A percentile compares a stretch with the other conserved stretches of the same genome.
Evolutionary conservation across 2,888 invertebrate species (phyloP).

Genomic region (Eretmocerus hayati): DNA sequence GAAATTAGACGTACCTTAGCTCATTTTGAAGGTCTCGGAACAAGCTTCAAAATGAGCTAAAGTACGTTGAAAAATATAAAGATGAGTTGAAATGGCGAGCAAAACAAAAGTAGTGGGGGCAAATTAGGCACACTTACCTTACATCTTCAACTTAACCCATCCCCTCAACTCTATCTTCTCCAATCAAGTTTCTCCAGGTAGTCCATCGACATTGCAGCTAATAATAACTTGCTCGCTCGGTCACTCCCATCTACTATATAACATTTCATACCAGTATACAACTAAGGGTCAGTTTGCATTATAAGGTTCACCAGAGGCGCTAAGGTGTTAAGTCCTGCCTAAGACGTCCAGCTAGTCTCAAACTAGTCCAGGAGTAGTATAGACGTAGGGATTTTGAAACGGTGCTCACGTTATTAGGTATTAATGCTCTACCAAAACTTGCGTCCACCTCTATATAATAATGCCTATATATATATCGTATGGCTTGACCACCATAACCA

Average conservation of each 20-base stretch:
- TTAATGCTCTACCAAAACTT: constrained; percentile 44
- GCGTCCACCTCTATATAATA: constrained; percentile 18
- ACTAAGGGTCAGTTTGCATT: too few species aligned
- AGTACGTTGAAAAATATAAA: too few species aligned
- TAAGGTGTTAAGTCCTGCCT: constrained; percentile 37
- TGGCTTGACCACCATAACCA: constrained; percentile 32
- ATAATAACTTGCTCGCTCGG: background rate
- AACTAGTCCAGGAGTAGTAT: too few species aligned
- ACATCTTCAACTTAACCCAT: background rate
- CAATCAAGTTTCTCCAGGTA: background rate
- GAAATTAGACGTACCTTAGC: too few species aligned
- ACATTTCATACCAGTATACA: too few species aligned
- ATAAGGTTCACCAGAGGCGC: too few species aligned
- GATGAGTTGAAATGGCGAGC: too few species aligned
- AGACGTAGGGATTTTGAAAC: constrained; percentile 41
- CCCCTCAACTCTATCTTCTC: background rate
- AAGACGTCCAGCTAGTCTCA: constrained; percentile 44
- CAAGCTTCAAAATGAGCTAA: too few species aligned
- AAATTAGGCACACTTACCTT: too few species aligned
- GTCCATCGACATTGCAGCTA: background rate
- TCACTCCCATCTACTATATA: too few species aligned
- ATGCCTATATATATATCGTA: background rate
- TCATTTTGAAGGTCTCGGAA: too few species aligned
- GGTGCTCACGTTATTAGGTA: constrained; percentile 44
- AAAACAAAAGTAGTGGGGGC: too few species aligned